Evolutionary conservation across 2,888 invertebrate species (phyloP).

Genomic region (Brenthis hecate): DNA sequence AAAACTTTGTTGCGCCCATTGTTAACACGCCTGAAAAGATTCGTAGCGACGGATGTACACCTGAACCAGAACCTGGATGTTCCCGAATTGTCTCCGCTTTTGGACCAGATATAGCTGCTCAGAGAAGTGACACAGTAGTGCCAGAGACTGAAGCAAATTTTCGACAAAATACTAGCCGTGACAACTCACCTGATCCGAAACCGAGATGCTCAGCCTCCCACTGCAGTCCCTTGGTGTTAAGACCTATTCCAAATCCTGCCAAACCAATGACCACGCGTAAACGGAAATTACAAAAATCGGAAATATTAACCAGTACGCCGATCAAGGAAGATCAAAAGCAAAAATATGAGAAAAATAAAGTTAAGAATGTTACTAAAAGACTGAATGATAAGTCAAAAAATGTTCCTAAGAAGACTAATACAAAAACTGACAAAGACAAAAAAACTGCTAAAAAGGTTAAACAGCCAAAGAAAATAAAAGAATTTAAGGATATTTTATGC

Average conservation of each 20-base stretch:
- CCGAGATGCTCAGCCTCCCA: slow-evolving; percentile 36
- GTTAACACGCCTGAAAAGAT: slow-evolving; percentile 32
- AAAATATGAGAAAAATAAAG: slow-evolving; percentile 29
- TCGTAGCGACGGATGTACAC: slow-evolving; percentile 36
- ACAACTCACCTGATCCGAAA: slow-evolving; percentile 24
- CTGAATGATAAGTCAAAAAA: slow-evolving; percentile 41
- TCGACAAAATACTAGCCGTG: slow-evolving; percentile 10
- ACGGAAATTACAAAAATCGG: slow-evolving; percentile 5
- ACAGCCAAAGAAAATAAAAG: slow-evolving; percentile 41
- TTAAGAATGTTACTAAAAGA: slow-evolving; percentile 41
- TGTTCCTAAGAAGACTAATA: slow-evolving; percentile 30
- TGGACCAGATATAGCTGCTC: slow-evolving; percentile 27
- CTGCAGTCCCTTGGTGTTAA: slow-evolving; percentile 38
- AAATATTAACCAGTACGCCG: slow-evolving; percentile 38
- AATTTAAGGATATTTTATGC: slow-evolving; percentile 43
- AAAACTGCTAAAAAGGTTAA: slow-evolving; percentile 40
- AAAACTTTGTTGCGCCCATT: slow-evolving; percentile 21
- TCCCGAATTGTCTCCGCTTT: slow-evolving; percentile 35
- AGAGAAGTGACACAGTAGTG: slow-evolving; percentile 4
- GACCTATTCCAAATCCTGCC: slow-evolving; percentile 41
- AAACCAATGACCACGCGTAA: slow-evolving; percentile 22
- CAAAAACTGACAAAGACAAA: slow-evolving; percentile 37
- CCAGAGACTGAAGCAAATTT: slow-evolving; percentile 10
- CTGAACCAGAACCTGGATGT: slow-evolving; percentile 42
- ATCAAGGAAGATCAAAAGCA: slow-evolving; percentile 41